A percentile compares a stretch with the other conserved stretches of the same genome.
These are phyloP conservation scores for Brachionus sp. DNA, from an alignment of 1,140 invertebrate genomes.

Conservation along the genomic window DNA sequence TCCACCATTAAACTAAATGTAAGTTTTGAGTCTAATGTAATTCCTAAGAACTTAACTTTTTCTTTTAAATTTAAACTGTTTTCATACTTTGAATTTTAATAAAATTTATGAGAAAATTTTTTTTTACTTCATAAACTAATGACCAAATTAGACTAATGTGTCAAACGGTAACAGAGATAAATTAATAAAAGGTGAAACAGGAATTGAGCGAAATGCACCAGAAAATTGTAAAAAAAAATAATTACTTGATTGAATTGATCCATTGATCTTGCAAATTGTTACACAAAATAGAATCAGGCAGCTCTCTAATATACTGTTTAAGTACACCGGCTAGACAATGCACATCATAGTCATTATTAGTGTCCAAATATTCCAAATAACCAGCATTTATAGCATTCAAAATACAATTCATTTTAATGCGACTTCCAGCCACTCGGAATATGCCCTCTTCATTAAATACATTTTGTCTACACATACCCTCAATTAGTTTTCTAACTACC, in stretches of 20 bases:
- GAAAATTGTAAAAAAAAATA: too few relatives aligned
- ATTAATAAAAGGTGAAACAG: too few relatives aligned
- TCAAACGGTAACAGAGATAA: not conserved
- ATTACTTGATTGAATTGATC: slow-evolving; percentile 27
- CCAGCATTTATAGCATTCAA: slow-evolving; percentile 42
- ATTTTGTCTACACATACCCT: slow-evolving; percentile 39
- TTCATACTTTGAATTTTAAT: too few relatives aligned
- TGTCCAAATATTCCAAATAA: slow-evolving; percentile 37
- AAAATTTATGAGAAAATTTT: too few relatives aligned
- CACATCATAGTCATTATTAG: slow-evolving; percentile 34
- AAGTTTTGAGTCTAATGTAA: too few relatives aligned
- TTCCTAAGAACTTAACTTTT: too few relatives aligned
- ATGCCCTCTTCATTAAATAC: slow-evolving; percentile 45
- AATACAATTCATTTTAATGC: slow-evolving; percentile 44
- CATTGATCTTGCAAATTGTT: slow-evolving; percentile 5
- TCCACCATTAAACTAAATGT: too few relatives aligned
- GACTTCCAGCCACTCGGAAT: slow-evolving; percentile 40
- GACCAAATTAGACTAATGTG: too few relatives aligned
- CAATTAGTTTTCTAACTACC: slow-evolving; percentile 32
- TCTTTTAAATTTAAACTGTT: too few relatives aligned
- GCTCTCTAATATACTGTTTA: slow-evolving; percentile 44
- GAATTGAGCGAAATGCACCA: too few relatives aligned
- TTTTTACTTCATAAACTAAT: too few relatives aligned
- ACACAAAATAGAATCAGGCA: slow-evolving; percentile 42
- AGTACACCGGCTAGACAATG: slow-evolving; percentile 45